Conservation (phyloP, 1,140 invertebrate genomes). For the Euura lappo region DNA sequence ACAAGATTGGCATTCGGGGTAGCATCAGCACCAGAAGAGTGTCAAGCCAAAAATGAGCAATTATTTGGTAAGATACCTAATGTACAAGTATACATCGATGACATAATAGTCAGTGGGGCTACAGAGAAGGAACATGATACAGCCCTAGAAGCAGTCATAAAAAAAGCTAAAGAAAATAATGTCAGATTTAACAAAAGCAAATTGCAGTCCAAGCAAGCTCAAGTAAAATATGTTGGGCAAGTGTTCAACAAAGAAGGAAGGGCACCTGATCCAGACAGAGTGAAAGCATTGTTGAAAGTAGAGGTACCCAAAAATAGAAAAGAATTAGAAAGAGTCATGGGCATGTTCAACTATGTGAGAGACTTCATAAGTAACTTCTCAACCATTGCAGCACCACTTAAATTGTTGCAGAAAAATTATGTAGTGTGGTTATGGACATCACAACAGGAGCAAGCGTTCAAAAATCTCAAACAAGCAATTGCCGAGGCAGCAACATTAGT, state of each 20-base stretch:
- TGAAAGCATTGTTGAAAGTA: constrained; percentile 45
- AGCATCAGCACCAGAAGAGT: constrained; percentile 45
- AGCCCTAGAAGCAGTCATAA: constrained; percentile 37
- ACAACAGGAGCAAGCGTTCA: not conserved
- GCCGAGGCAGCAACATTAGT: not conserved
- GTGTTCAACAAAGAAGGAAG: constrained; percentile 39
- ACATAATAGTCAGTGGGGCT: constrained; percentile 40
- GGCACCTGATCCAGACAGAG: constrained; percentile 44
- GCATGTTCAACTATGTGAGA: constrained; percentile 25
- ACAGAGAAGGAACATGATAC: constrained; percentile 35
- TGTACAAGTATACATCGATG: constrained; percentile 46
- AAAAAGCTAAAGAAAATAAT: constrained; percentile 32
- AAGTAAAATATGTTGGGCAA: constrained; percentile 44
- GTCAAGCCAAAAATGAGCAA: constrained; percentile 41
- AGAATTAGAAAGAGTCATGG: constrained; percentile 45
- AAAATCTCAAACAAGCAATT: not conserved
- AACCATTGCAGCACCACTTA: not conserved
- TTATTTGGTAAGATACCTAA: constrained; percentile 39
- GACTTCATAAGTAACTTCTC: not conserved
- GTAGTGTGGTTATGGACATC: not conserved
- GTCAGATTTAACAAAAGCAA: constrained; percentile 48
- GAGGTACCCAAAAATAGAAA: constrained; percentile 37
- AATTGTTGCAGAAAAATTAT: not conserved
- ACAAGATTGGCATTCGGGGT: constrained; percentile 54
- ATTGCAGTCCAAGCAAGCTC: constrained; percentile 30